Evolutionary conservation across 2,888 invertebrate genomes (phyloP).

Genomic region (Rhorus exstirpatorius): DNA sequence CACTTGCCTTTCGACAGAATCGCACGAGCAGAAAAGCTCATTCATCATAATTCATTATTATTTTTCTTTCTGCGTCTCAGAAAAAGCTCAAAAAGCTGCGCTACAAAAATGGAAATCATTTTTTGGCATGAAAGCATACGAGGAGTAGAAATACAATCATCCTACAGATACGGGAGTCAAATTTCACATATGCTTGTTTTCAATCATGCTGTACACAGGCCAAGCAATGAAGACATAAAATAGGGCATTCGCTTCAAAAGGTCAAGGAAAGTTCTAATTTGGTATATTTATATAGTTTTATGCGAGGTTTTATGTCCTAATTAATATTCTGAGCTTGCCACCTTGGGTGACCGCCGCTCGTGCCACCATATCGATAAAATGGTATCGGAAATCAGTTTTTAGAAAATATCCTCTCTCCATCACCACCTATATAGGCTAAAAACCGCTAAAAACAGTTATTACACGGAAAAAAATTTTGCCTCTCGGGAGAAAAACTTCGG

Average conservation of each 20-base stretch:
- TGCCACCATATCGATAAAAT: conserved; percentile 13
- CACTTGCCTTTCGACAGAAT: conserved; percentile 10
- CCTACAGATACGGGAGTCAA: background rate
- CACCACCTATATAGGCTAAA: background rate
- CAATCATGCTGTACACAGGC: background rate
- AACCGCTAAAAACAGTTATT: too few species aligned
- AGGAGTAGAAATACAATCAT: too few species aligned
- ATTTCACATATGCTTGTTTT: background rate
- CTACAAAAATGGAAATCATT: conserved; percentile 7
- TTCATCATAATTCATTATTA: too few species aligned
- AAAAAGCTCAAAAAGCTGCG: background rate
- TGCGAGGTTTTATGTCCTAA: too few species aligned
- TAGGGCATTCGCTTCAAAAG: too few species aligned
- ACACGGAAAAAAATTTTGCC: too few species aligned
- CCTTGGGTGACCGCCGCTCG: too few species aligned
- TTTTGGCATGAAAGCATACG: background rate
- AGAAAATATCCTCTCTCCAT: background rate
- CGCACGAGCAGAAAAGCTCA: background rate
- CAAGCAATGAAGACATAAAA: too few species aligned
- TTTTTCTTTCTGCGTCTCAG: background rate
- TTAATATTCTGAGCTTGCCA: too few species aligned
- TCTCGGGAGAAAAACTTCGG: too few species aligned
- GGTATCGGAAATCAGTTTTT: conserved; percentile 11
- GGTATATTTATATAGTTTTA: too few species aligned
- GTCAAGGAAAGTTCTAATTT: too few species aligned